Conservation (phyloP, 1,140 invertebrate genomes). For the Anoplolepis gracilipes region DNA sequence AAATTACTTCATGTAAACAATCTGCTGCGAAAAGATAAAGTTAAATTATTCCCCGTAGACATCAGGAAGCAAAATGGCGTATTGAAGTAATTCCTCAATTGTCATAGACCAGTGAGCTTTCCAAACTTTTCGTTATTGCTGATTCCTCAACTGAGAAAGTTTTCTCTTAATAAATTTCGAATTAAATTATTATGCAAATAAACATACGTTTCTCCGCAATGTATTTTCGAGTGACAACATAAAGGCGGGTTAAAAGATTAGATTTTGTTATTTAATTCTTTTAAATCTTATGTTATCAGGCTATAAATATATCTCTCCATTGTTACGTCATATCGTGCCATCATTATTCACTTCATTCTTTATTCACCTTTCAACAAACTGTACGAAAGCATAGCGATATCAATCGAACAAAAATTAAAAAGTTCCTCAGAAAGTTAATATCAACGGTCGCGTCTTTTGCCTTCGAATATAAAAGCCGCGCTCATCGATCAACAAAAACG, state of each 20-base stretch:
- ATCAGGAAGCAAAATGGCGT: slow-evolving; percentile 7
- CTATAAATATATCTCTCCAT: slow-evolving; percentile 22
- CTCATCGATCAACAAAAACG: slow-evolving; percentile 58
- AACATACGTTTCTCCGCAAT: background rate
- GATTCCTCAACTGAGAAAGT: slow-evolving; percentile 33
- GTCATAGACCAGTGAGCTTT: slow-evolving; percentile 13
- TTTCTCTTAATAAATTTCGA: background rate
- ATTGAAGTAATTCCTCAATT: slow-evolving; percentile 51
- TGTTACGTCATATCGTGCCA: slow-evolving; percentile 19
- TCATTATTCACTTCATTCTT: slow-evolving; percentile 43
- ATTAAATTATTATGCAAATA: slow-evolving; percentile 25
- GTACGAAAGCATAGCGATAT: slow-evolving; percentile 32
- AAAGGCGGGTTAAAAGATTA: background rate
- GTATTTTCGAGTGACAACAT: background rate
- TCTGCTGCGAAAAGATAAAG: slow-evolving; percentile 24
- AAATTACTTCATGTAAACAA: slow-evolving; percentile 1
- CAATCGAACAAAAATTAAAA: slow-evolving; percentile 58
- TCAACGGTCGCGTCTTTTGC: slow-evolving; percentile 47
- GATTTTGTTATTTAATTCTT: background rate
- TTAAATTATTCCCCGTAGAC: slow-evolving; percentile 36
- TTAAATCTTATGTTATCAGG: background rate
- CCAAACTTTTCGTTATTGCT: slow-evolving; percentile 17
- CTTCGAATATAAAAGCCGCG: slow-evolving; percentile 44
- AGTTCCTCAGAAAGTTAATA: slow-evolving; percentile 47
- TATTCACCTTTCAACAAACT: slow-evolving; percentile 40